Evolutionary conservation across 2,888 invertebrate genomes (phyloP).

Genomic region (Drosophila paranaensis): DNA sequence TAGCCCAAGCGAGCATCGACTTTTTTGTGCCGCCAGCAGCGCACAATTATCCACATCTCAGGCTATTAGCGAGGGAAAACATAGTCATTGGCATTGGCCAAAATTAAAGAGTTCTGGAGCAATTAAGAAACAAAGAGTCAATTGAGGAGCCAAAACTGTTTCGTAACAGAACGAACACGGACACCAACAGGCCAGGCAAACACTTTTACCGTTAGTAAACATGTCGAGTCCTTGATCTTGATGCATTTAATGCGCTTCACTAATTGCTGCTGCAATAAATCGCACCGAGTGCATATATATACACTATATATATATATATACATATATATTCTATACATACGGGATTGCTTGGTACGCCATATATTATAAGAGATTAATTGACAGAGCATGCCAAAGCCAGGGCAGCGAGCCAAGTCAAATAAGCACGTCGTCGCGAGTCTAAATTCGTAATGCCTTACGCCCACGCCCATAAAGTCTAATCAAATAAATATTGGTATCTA

Average conservation of each 20-base stretch:
- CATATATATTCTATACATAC: neutral
- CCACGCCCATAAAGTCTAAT: conserved; percentile 42
- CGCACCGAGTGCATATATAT: conserved; percentile 22
- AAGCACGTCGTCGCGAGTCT: conserved; percentile 40
- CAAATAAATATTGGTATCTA: conserved; percentile 44
- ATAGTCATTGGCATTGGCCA: conserved; percentile 12
- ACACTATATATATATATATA: neutral
- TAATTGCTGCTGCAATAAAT: conserved; percentile 44
- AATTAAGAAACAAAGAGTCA: conserved; percentile 17
- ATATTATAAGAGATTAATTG: conserved; percentile 42
- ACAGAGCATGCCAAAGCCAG: conserved; percentile 37
- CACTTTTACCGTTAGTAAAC: conserved; percentile 32
- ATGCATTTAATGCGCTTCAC: conserved; percentile 25
- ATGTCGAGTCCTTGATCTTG: conserved; percentile 41
- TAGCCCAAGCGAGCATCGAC: conserved; percentile 37
- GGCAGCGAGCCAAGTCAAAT: conserved; percentile 58
- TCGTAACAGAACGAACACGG: neutral
- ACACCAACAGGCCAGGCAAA: conserved; percentile 12
- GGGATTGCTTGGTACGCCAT: conserved; percentile 1
- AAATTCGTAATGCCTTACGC: conserved; percentile 31
- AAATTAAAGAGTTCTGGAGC: neutral
- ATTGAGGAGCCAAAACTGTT: neutral
- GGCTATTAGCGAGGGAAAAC: neutral
- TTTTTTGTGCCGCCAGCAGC: conserved; percentile 5
- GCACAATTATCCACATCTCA: conserved; percentile 16